phyloP scores from a whole-genome alignment of 2,888 invertebrate genomes.

The Patella caerulea region DNA sequence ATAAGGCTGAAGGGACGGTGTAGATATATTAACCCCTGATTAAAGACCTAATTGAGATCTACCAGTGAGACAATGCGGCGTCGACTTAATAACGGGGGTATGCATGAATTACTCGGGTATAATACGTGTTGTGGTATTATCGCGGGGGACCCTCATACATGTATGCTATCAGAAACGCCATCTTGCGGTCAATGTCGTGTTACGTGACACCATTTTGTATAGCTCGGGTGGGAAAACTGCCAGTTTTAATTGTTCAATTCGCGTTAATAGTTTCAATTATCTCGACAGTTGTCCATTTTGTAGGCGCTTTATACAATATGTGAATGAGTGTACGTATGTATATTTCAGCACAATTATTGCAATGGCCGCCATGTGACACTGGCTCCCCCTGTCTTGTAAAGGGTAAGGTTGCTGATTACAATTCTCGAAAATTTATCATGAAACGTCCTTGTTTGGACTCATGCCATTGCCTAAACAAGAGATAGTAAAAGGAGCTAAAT shows the following conservation, averaged over 20 bases:
- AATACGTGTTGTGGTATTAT: constrained; percentile 2
- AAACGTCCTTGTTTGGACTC: too few relatives aligned
- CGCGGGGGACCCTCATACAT: background rate
- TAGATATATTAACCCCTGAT: too few relatives aligned
- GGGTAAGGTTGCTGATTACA: too few relatives aligned
- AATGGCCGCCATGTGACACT: too few relatives aligned
- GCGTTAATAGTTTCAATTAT: constrained; percentile 8
- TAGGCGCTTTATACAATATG: background rate
- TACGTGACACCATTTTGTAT: constrained; percentile 8
- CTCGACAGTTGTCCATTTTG: constrained; percentile 5
- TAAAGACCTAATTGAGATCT: background rate
- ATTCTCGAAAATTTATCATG: too few relatives aligned
- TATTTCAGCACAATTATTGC: too few relatives aligned
- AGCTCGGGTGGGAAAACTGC: constrained; percentile 1
- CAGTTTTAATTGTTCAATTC: background rate
- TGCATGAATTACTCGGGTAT: background rate
- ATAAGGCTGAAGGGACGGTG: too few relatives aligned
- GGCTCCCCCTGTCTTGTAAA: too few relatives aligned
- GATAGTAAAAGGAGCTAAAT: too few relatives aligned
- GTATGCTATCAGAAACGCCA: constrained; percentile 1
- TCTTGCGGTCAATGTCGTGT: background rate
- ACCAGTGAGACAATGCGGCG: constrained; percentile 1
- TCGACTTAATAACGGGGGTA: constrained; percentile 8
- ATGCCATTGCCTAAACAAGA: too few relatives aligned
- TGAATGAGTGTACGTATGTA: background rate